Percentiles rank a stretch among this genome's conserved stretches.
phyloP scores from a whole-genome alignment of 2,113 vertebrate genomes.

The Notothenia coriiceps region DNA sequence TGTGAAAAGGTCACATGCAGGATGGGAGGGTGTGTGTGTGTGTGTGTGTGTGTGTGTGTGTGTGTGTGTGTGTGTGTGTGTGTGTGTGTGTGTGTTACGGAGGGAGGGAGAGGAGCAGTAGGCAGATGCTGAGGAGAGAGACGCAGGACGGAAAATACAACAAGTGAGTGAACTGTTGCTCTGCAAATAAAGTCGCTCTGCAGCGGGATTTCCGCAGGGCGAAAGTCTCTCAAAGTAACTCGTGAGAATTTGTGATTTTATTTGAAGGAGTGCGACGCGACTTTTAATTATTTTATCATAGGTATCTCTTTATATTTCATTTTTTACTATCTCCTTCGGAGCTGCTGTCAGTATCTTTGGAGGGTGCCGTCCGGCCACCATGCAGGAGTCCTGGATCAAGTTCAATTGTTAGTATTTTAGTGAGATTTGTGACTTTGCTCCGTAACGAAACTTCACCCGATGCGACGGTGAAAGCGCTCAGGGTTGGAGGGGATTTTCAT shows the following conservation, averaged over 20 bases:
- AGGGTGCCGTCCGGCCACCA: slow-evolving; percentile 1
- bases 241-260: not conserved
- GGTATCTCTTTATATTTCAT: not conserved
- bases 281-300: not conserved
- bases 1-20: slow-evolving; percentile 71
- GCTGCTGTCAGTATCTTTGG: not conserved
- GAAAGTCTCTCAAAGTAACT: slow-evolving; percentile 52
- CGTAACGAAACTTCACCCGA: slow-evolving; percentile 50
- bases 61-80: slow-evolving; percentile 38
- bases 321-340: not conserved
- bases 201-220: slow-evolving; percentile 26
- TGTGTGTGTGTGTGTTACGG: slow-evolving; percentile 31
- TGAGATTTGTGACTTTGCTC: slow-evolving; percentile 38
- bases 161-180: slow-evolving; percentile 87
- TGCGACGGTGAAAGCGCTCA: not conserved
- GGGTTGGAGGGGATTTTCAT: slow-evolving; percentile 12
- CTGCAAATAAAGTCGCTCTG: slow-evolving; percentile 58
- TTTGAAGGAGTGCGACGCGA: not conserved
- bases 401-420: slow-evolving; percentile 15
- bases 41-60: slow-evolving; percentile 32
- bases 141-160: slow-evolving; percentile 73
- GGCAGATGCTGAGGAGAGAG: slow-evolving; percentile 63
- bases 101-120: slow-evolving; percentile 44
- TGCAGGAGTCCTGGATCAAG: slow-evolving; percentile 38
- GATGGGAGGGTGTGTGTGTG: slow-evolving; percentile 31